A percentile compares a stretch with the other conserved stretches of the same genome.
These are phyloP conservation scores for Fulmarus glacialis DNA, from an alignment of 2,113 vertebrate species.

Conservation along the genomic window DNA sequence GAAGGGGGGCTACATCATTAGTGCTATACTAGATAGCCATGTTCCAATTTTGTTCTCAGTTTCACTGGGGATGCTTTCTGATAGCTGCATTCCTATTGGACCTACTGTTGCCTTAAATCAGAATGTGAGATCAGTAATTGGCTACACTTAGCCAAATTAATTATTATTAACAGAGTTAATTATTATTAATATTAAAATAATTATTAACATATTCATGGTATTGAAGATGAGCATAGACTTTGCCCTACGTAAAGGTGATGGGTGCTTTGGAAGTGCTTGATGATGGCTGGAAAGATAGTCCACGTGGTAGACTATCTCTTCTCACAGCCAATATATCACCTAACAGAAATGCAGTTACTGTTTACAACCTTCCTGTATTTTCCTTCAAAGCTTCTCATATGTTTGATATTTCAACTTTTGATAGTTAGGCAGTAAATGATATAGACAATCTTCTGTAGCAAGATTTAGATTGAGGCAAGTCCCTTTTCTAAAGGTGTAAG, in stretches of 20 bases:
- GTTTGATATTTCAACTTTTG: constrained; percentile 50
- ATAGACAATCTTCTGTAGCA: constrained; percentile 31
- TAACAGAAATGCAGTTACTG: constrained; percentile 31
- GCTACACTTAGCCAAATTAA: not conserved
- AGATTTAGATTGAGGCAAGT: constrained; percentile 43
- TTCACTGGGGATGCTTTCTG: not conserved
- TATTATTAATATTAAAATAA: not conserved
- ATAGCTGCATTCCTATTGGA: not conserved
- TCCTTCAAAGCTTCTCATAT: constrained; percentile 34
- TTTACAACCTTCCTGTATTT: constrained; percentile 46
- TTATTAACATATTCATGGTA: not conserved
- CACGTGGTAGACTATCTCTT: not conserved
- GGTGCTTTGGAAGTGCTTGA: not conserved
- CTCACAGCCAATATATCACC: not conserved
- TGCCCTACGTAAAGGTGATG: not conserved
- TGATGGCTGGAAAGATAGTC: not conserved
- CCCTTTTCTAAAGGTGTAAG: constrained; percentile 39
- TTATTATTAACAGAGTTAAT: not conserved
- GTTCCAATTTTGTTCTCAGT: not conserved
- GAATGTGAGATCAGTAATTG: not conserved
- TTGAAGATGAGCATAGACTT: not conserved
- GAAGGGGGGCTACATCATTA: rapidly evolving
- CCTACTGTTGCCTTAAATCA: not conserved
- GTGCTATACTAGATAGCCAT: not conserved
- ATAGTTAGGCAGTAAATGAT: constrained; percentile 48